phyloP scores from a whole-genome alignment of 2,113 vertebrate genomes.

The Caracal caracal region DNA sequence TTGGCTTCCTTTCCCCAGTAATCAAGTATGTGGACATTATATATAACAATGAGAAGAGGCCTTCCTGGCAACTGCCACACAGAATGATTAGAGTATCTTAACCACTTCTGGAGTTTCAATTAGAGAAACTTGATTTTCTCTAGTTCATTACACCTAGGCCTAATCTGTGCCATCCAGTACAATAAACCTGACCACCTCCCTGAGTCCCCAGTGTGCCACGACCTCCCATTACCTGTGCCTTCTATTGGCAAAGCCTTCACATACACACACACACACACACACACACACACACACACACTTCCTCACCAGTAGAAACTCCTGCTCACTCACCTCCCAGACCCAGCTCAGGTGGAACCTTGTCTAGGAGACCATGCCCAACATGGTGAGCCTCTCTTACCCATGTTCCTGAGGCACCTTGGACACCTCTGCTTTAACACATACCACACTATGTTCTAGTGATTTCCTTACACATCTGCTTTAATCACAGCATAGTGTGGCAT shows the following conservation, averaged over 20 bases:
- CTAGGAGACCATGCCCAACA: neutral
- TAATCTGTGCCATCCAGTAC: neutral
- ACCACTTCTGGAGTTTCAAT: neutral
- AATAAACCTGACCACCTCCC: neutral
- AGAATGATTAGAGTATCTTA: neutral
- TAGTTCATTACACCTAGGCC: neutral
- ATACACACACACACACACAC: too few relatives aligned
- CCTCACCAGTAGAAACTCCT: neutral
- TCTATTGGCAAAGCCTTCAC: neutral
- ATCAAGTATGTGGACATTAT: neutral
- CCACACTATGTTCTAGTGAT: neutral
- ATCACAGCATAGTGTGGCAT: too few relatives aligned
- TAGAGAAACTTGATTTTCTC: slow-evolving; percentile 10
- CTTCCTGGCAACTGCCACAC: neutral
- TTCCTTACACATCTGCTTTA: neutral
- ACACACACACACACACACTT: neutral
- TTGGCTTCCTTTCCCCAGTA: slow-evolving; percentile 31
- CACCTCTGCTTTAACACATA: neutral
- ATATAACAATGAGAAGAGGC: neutral
- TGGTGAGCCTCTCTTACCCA: neutral
- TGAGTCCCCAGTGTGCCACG: neutral
- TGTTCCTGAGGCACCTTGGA: neutral
- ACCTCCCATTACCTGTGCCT: neutral
- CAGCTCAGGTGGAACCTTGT: neutral
- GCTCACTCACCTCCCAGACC: neutral